Base-by-base conservation (phyloP, 2,113 vertebrate genomes). In the Brienomyrus brachyistius region DNA sequence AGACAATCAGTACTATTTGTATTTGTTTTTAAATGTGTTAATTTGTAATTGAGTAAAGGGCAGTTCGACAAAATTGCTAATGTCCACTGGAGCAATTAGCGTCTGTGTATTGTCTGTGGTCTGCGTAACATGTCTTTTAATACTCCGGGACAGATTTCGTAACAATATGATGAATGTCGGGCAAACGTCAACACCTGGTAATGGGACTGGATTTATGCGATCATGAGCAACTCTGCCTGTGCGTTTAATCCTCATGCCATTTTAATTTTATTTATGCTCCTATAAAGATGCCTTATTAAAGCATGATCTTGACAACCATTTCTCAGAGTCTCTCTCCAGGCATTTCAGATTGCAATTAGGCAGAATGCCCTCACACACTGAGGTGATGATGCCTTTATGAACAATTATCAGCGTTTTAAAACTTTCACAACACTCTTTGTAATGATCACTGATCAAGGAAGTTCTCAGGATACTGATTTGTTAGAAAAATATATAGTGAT, bases 231-330 rank as follows among this genome's bases (percentile, higher is more conserved):
- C 90, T 95, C 93, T 95, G 93, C 92, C 90, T 3, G 21, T 19
- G 91, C 54, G 83, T 89, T 92, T 93, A 93, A 92, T 94, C 94
- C 94, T 93, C 94, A 92, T 94, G 91, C 84, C 93, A 94, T 89
- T 92, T 87, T 88, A 74, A 80, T 70, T 89, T 90, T 47, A 48
- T 85, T 80, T 91, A 88, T 87, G 88, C 93, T 91, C 93, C 92
- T 94, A 94, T 94, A 94, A 95, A 93, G 93, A 86, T 92, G 11
- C 94, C 93, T 95, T 95, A 95, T 96, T 95, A 95, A 96, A 96
- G 94, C 94, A 92, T 94, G 94, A 94, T 95, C 95, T 94, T 95
- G 94, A 93, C 92, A 93, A 93, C 93, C 92, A 93, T 92, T 94
- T 94, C 93, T 95, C 93, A 91, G 66, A 95, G 94, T 95, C 93